Percentiles rank a stretch among this genome's conserved stretches.
phyloP scores from a whole-genome alignment of 2,888 invertebrate species.

The Coelogynopora nodosa region DNA sequence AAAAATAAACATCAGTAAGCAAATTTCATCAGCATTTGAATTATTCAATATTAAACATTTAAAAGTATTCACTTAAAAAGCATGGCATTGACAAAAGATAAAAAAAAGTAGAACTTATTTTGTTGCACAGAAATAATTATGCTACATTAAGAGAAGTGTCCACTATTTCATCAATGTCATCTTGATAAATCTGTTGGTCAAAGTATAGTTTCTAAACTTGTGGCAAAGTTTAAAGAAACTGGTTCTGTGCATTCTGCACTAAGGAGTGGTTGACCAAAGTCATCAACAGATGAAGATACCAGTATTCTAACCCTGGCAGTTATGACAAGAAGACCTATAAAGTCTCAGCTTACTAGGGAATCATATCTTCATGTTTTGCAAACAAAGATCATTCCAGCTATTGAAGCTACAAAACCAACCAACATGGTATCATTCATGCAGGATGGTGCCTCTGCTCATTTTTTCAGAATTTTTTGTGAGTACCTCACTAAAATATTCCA shows the following conservation, averaged over 20 bases:
- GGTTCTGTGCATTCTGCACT: neutral
- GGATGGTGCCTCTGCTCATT: slow-evolving; percentile 20
- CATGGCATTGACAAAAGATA: neutral
- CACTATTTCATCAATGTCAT: neutral
- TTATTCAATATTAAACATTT: neutral
- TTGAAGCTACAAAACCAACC: neutral
- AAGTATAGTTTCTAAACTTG: neutral
- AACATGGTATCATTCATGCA: slow-evolving; percentile 7
- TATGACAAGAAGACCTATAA: neutral
- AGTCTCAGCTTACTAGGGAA: neutral
- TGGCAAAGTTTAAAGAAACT: slow-evolving; percentile 29
- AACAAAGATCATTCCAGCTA: slow-evolving; percentile 12
- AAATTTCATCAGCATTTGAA: too few species aligned
- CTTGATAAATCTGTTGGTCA: neutral
- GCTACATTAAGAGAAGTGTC: neutral
- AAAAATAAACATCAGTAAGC: too few species aligned
- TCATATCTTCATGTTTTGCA: slow-evolving; percentile 36
- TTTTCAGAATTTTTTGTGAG: neutral
- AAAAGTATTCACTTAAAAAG: neutral
- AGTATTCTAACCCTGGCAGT: too few species aligned
- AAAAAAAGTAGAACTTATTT: neutral
- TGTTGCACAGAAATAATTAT: neutral
- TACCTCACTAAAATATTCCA: neutral
- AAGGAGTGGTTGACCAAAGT: neutral
- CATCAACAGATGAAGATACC: neutral